These are phyloP conservation scores for Aleiodes alternator DNA, from an alignment of 2,888 invertebrate species.

Conservation along the genomic window DNA sequence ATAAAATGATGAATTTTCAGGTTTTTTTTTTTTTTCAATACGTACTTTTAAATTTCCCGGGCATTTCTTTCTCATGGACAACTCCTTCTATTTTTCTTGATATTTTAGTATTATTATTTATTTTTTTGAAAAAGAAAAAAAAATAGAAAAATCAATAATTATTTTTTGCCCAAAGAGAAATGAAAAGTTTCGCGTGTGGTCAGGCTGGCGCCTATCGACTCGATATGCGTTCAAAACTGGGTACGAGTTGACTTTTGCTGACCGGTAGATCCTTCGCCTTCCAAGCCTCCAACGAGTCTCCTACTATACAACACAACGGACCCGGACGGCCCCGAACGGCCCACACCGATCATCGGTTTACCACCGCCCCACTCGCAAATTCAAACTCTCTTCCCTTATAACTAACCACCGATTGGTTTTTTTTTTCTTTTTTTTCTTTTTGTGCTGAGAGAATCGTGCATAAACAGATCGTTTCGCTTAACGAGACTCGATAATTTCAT, in stretches of 20 bases:
- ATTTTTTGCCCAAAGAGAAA: not conserved
- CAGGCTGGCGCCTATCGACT: conserved; percentile 56
- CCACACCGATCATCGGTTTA: conserved; percentile 51
- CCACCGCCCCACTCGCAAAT: conserved; percentile 57
- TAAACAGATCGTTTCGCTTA: too few species aligned
- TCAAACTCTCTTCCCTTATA: conserved; percentile 59
- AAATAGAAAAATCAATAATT: not conserved
- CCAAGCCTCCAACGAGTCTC: conserved; percentile 21
- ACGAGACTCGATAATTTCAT: too few species aligned
- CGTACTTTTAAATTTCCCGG: conserved; percentile 46
- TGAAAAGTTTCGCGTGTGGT: conserved; percentile 34
- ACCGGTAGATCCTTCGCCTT: conserved; percentile 59
- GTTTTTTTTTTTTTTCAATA: conserved; percentile 12
- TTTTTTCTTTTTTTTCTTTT: not conserved
- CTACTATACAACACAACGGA: conserved; percentile 25
- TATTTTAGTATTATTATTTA: not conserved
- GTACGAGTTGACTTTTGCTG: conserved; percentile 67
- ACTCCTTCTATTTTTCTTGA: not conserved
- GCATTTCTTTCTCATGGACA: conserved; percentile 25
- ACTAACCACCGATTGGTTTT: conserved; percentile 54
- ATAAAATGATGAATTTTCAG: too few species aligned
- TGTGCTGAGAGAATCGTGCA: not conserved
- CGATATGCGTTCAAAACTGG: conserved; percentile 66
- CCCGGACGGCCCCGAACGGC: conserved; percentile 42
- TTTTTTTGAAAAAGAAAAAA: too few species aligned